A percentile compares a stretch with the other conserved stretches of the same genome.
Evolutionary conservation across 2,888 invertebrate genomes (phyloP).

Genomic region (Cremastinae sp.): DNA sequence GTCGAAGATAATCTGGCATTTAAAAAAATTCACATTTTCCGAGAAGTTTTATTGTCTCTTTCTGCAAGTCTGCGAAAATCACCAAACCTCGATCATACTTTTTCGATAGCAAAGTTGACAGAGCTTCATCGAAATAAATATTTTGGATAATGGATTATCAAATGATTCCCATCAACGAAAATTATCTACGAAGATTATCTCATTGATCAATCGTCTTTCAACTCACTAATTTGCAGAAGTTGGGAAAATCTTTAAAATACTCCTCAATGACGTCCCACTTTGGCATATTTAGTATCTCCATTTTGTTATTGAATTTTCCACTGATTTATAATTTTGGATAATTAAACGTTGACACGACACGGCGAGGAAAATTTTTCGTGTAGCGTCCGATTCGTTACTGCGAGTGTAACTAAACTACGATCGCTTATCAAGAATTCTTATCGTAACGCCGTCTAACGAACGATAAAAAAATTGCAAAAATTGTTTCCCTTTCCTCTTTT

Average conservation of each 20-base stretch:
- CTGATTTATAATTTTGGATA: not conserved
- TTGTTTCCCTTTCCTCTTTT: constrained; percentile 6
- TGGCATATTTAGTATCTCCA: constrained; percentile 69
- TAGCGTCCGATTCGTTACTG: constrained; percentile 51
- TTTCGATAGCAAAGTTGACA: no score
- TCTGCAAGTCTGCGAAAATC: no score
- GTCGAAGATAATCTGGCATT: no score
- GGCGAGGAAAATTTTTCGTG: constrained; percentile 31
- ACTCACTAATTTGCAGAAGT: constrained; percentile 69
- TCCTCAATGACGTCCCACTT: constrained; percentile 73
- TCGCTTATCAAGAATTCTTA: constrained; percentile 56
- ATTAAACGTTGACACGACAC: not conserved
- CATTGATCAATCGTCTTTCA: not conserved
- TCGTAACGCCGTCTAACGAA: constrained; percentile 50
- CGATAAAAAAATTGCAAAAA: constrained; percentile 42
- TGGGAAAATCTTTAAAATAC: constrained; percentile 67
- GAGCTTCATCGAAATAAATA: no score
- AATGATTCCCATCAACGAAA: not conserved
- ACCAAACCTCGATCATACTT: no score
- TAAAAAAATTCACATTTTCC: no score
- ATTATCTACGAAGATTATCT: not conserved
- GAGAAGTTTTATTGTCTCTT: no score
- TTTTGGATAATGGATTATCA: no score
- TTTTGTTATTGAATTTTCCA: constrained; percentile 31
- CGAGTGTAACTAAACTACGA: constrained; percentile 26